Evolutionary conservation across 2,797 vertebrate species (phyloP).

Genomic region (Epinephelus coioides): DNA sequence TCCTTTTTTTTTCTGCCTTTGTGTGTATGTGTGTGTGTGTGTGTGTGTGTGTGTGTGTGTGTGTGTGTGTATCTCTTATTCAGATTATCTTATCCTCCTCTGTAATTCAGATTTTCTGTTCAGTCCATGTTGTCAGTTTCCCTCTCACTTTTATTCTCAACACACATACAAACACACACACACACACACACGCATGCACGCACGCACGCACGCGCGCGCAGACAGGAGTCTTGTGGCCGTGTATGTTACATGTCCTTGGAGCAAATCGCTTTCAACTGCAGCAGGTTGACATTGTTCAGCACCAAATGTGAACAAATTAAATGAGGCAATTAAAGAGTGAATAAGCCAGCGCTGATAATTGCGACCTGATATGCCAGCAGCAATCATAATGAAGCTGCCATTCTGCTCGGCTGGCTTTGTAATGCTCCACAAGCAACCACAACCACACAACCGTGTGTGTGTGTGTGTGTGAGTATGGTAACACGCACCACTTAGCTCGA

Average conservation of each 20-base stretch:
- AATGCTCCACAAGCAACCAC: constrained; percentile 68
- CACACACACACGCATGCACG: neutral
- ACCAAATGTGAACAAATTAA: constrained; percentile 90
- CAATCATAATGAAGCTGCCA: constrained; percentile 85
- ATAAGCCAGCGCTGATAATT: constrained; percentile 87
- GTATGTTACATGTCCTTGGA: constrained; percentile 81
- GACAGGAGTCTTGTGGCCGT: constrained; percentile 43
- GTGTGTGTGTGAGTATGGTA: neutral
- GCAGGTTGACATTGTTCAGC: constrained; percentile 86
- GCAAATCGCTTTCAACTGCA: constrained; percentile 84
- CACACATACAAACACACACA: neutral
- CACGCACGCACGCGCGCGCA: neutral
- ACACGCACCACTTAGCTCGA: constrained; percentile 29
- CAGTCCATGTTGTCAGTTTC: constrained; percentile 15
- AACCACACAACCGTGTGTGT: neutral
- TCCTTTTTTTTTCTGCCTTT: constrained; percentile 49
- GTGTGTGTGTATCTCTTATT: constrained; percentile 33
- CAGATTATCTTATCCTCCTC: constrained; percentile 47
- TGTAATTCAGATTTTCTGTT: constrained; percentile 50
- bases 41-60: constrained; percentile 16
- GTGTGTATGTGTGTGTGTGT: constrained; percentile 13
- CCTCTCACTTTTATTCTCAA: neutral
- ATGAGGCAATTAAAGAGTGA: constrained; percentile 90
- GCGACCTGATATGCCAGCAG: constrained; percentile 84
- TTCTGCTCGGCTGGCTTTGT: constrained; percentile 77